Conservation (phyloP, 2,113 vertebrate genomes). For the Danio rerio region DNA sequence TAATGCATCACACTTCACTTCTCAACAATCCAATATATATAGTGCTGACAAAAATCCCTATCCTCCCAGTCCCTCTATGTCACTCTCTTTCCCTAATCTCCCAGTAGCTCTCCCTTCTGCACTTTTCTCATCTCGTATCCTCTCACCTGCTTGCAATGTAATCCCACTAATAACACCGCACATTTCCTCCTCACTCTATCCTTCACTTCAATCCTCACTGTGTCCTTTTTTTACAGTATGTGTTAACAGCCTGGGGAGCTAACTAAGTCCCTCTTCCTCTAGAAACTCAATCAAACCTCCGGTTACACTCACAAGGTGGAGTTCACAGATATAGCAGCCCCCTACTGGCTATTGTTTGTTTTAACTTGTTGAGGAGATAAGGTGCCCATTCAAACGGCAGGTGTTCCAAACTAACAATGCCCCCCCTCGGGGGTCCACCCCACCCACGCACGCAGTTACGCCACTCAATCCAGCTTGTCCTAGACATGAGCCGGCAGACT, state of each 20-base stretch:
- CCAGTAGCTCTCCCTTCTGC: conserved; percentile 10
- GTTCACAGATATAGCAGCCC: conserved; percentile 64
- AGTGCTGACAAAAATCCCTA: no score
- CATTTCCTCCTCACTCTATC: conserved; percentile 27
- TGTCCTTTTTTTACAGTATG: conserved; percentile 59
- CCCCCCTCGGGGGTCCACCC: conserved; percentile 42
- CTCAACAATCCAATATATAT: conserved; percentile 35
- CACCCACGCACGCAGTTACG: conserved; percentile 55
- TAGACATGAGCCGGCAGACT: conserved; percentile 31
- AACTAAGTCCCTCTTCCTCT: conserved; percentile 44
- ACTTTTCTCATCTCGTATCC: conserved; percentile 26
- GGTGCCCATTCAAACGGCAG: conserved; percentile 73
- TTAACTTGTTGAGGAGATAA: conserved; percentile 65
- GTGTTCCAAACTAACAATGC: conserved; percentile 65
- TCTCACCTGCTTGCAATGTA: conserved; percentile 37
- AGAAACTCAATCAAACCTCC: conserved; percentile 32
- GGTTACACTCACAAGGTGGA: conserved; percentile 68
- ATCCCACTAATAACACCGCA: conserved; percentile 39
- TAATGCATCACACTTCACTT: not conserved
- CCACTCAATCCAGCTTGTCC: conserved; percentile 59
- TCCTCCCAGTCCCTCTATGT: not conserved
- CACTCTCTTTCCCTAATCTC: conserved; percentile 45
- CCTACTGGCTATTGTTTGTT: conserved; percentile 64
- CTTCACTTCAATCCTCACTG: conserved; percentile 43
- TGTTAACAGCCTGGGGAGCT: conserved; percentile 58